Evolutionary conservation across 2,888 invertebrate species (phyloP), one percentile per base, ranked within the genome.

Genomic region (Nemurella pictetii): DNA sequence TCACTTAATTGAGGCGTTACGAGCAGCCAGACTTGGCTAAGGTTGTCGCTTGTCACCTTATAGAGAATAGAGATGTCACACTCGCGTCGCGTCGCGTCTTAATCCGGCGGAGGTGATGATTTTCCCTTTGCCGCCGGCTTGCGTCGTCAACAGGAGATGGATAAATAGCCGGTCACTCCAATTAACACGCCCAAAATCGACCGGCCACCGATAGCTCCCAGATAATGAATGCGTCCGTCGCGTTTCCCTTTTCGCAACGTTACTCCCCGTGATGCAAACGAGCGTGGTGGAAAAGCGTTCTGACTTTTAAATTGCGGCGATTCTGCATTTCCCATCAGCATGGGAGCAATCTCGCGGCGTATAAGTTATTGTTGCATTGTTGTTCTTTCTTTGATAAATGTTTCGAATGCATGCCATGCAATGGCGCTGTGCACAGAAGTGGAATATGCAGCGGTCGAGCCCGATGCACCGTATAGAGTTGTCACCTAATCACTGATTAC

Each of bases 1-100:
- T 72, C 82, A 15, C 55, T 72, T 82, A 82, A 82, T 82, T 82
- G 82, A 82, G 82, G 82, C 82, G 82, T 82, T 72, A 78, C 29
- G 27, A 82, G 15, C 12, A 20, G 15, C 55, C 4, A 55, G 55
- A 55, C 55, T 55, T 55, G 55, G 55, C 55, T 55, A 82, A 72
- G 15, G 15, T 25, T 7, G 82, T 82, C 55, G 82, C 25, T 82
- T 72, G 82, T 27, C 82, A 82, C 82, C 55, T 27, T 82, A 82
- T 72, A 72, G 29, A 78, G 78, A 78, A 82, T 72, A 72, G 29
- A 78, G 78, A 78, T 78, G 78, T 78, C 78, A 78, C 78, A 78
- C 30, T 20, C n/a, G 27, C 20, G 5, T 77, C 32, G 3, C 55
- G n/a, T n/a, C n/a, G n/a, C n/a, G n/a, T n/a, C n/a, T n/a, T n/a